A percentile compares a stretch with the other conserved stretches of the same genome.
Evolutionary conservation across 2,113 vertebrate genomes (phyloP).

Genomic region (Dromiciops gliroides): DNA sequence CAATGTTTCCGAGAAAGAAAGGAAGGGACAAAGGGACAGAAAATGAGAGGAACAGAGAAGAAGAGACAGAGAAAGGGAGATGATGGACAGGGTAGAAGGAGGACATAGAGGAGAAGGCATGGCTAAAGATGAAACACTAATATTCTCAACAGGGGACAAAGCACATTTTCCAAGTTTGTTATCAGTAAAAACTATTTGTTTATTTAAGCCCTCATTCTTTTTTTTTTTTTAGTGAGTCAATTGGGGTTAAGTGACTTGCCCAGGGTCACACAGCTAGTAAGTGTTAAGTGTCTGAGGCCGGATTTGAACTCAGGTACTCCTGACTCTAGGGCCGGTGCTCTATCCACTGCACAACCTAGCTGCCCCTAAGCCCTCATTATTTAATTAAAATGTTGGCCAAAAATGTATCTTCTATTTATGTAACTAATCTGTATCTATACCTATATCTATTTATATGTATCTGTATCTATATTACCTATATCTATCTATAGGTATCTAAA

Average conservation of each 20-base stretch:
- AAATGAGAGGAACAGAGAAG: neutral
- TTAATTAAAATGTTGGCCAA: neutral
- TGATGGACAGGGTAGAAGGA: neutral
- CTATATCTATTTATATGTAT: neutral
- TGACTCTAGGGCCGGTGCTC: too few species aligned
- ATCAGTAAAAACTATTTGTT: neutral
- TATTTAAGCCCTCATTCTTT: neutral
- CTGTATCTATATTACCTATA: neutral
- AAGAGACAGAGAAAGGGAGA: neutral
- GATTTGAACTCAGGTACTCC: too few species aligned
- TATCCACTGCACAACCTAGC: too few species aligned
- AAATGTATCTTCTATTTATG: neutral
- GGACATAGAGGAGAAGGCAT: neutral
- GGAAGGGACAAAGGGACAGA: neutral
- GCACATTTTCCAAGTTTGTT: neutral
- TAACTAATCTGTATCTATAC: neutral
- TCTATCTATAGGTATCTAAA: neutral
- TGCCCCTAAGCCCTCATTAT: too few species aligned
- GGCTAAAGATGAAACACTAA: neutral
- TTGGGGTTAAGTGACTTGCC: too few species aligned
- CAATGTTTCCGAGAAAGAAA: neutral
- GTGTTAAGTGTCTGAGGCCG: too few species aligned
- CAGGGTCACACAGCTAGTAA: too few species aligned
- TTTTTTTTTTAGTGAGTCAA: too few species aligned
- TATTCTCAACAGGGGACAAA: neutral